phyloP scores from a whole-genome alignment of 2,113 vertebrate species.

The Myrmecobius fasciatus region DNA sequence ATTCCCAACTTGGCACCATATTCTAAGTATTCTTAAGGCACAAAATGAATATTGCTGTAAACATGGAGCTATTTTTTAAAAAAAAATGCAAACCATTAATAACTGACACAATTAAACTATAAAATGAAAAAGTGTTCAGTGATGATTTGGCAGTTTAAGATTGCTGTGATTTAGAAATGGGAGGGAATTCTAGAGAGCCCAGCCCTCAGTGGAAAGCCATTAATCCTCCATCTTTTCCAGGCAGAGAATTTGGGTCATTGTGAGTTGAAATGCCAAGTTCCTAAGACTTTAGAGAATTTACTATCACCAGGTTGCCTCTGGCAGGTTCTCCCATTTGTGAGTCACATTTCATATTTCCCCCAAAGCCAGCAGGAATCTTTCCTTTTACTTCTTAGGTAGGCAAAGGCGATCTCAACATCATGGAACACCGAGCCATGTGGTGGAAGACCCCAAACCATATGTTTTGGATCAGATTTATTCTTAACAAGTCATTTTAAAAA shows the following conservation, averaged over 20 bases:
- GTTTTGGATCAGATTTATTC: constrained; percentile 20
- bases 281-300: not conserved
- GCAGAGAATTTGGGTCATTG: not conserved
- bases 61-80: constrained; percentile 29
- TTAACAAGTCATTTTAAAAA: not conserved
- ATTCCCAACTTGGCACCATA: constrained; percentile 35
- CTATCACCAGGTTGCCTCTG: not conserved
- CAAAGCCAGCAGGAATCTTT: not conserved
- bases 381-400: constrained; percentile 8
- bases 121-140: not conserved
- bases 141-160: not conserved
- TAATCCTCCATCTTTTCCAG: not conserved
- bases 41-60: constrained; percentile 29
- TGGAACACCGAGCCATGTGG: constrained; percentile 3
- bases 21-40: constrained; percentile 29
- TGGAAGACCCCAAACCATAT: constrained; percentile 1
- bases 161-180: constrained; percentile 1
- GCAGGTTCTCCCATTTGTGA: not conserved
- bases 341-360: not conserved
- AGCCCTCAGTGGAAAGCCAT: not conserved
- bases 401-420: not conserved
- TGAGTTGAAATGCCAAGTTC: not conserved
- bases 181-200: constrained; percentile 39
- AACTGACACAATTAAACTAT: not conserved
- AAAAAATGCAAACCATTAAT: constrained; percentile 45